These are phyloP conservation scores for Mythimna loreyi DNA, from an alignment of 2,888 invertebrate species.

Conservation along the genomic window DNA sequence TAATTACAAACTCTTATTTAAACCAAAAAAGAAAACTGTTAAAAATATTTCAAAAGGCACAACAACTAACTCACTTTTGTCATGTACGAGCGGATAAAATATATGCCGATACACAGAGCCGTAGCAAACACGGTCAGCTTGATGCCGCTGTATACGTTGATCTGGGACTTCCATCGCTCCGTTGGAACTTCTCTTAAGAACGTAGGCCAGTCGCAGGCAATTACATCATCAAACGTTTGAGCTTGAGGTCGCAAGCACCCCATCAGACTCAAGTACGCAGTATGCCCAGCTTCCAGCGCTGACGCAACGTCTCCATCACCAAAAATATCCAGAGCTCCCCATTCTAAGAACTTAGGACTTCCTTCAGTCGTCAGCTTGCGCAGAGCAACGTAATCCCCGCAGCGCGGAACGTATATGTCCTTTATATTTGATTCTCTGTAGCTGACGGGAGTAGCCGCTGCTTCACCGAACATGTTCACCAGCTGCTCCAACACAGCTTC, in stretches of 20 bases:
- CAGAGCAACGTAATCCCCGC: conserved; percentile 83
- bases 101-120: conserved; percentile 68
- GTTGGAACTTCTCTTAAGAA: conserved; percentile 68
- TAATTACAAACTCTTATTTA: conserved; percentile 24
- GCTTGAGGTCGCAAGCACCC: conserved; percentile 84
- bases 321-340: conserved; percentile 86
- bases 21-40: conserved; percentile 17
- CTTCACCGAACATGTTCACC: conserved; percentile 80
- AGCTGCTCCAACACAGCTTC: conserved; percentile 81
- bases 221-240: conserved; percentile 80
- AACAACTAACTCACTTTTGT: conserved; percentile 45
- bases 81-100: conserved; percentile 66
- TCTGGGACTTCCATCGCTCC: conserved; percentile 66
- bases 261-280: conserved; percentile 80
- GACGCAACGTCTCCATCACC: conserved; percentile 85
- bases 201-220: conserved; percentile 70
- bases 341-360: conserved; percentile 75
- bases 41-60: conserved; percentile 8
- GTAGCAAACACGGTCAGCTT: conserved; percentile 70
- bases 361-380: conserved; percentile 67
- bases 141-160: conserved; percentile 73
- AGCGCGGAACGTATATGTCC: conserved; percentile 82
- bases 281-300: conserved; percentile 85
- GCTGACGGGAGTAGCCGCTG: conserved; percentile 76
- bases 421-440: conserved; percentile 79